Base-by-base conservation (phyloP, 2,888 invertebrate species). In the Eumacrocentrus americanus region DNA sequence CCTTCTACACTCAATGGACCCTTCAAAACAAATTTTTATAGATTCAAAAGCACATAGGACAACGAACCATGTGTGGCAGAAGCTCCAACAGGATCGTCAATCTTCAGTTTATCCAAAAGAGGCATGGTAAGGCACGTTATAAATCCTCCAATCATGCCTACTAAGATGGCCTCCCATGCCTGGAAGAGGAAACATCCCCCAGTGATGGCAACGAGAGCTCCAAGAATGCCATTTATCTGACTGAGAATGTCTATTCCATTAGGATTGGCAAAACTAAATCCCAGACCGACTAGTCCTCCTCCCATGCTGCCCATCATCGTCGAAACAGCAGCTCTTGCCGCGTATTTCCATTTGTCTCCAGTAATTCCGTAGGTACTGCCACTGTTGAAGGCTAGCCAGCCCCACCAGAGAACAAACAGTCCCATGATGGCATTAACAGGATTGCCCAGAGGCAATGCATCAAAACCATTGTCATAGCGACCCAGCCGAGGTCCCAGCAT, bases 361-460 rank as follows among this genome's bases (percentile, higher is more conserved):
- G 91, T 89, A 67, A 89, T 88, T 58, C 91, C 91, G 72, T 91
- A 91, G 50, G 91, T 91, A 68, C 93, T 94, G 11, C 96, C 96
- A 52, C 95, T 95, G 81, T 95, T 95, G 77, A 96, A 96, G 0
- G 95, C 95, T 55, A 97, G 83, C 96, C 96, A 96, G 0, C 96
- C 96, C 96, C 96, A 96, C 95, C 95, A 95, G 0, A 95, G 82
- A 37, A 95, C 94, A 75, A 95, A 95, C 9, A 95, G 86, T 0
- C 95, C 95, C 88, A 95, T 89, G 23, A 93, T 90, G 0, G 94
- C 94, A 75, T 95, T 95, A 3, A 95, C 95, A 0, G 95, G 95
- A 76, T 89, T 91, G 0, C 95, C 94, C 66, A 95, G 83, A 0
- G 94, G 93, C 44, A 93, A 78, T 0, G 92, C 89, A 1, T 85